Percentiles rank a stretch among this genome's conserved stretches.
Evolutionary conservation across 2,888 invertebrate genomes (phyloP).

Genomic region (Macaria notata): DNA sequence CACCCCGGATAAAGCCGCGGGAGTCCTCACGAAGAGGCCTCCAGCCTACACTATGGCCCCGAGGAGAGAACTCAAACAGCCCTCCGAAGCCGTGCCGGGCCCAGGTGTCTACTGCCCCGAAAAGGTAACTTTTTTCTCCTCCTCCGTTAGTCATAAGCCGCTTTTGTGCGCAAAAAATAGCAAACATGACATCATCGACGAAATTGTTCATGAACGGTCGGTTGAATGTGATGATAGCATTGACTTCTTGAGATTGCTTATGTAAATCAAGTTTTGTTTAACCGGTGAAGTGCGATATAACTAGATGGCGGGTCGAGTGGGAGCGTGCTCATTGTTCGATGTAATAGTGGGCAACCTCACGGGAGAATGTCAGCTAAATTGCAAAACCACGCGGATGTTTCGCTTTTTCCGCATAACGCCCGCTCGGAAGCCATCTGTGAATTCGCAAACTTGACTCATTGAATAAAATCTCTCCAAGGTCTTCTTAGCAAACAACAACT

Average conservation of each 20-base stretch:
- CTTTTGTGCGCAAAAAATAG: constrained; percentile 19
- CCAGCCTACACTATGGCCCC: constrained; percentile 94
- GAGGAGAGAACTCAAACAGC: constrained; percentile 61
- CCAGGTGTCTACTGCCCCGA: constrained; percentile 87
- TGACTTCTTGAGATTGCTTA: constrained; percentile 11
- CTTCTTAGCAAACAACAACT: constrained; percentile 13
- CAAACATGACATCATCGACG: constrained; percentile 36
- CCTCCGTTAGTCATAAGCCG: constrained; percentile 19
- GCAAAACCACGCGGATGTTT: constrained; percentile 30
- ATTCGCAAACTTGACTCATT: constrained; percentile 15
- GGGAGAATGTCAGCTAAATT: constrained; percentile 16
- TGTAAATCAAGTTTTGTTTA: constrained; percentile 8
- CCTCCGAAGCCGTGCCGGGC: constrained; percentile 72
- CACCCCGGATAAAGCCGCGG: constrained; percentile 81
- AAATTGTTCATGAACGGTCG: constrained; percentile 29
- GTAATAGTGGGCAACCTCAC: constrained; percentile 13
- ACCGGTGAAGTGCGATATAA: background rate
- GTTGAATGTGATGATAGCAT: constrained; percentile 21
- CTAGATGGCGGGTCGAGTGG: constrained; percentile 1
- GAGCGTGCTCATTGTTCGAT: constrained; percentile 2
- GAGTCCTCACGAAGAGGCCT: constrained; percentile 74
- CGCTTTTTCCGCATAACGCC: constrained; percentile 30
- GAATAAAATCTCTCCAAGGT: constrained; percentile 24
- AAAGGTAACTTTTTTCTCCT: constrained; percentile 61
- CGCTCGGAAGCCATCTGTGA: constrained; percentile 26